Base-by-base conservation (phyloP, 2,888 invertebrate species). In the Platerodrilus igneus region DNA sequence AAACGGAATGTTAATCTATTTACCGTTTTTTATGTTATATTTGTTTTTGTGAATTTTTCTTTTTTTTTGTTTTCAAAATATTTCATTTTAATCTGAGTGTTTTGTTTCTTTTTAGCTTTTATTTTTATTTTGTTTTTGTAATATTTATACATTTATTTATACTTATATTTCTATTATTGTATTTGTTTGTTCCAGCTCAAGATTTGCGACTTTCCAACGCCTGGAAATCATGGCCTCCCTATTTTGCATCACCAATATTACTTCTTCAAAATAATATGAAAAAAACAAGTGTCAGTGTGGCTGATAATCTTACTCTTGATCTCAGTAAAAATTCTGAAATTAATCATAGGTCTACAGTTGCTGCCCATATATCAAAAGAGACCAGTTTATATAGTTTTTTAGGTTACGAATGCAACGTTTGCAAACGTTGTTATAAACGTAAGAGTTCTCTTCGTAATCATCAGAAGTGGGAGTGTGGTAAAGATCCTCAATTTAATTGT, bases 381-480 rank as follows among this genome's bases (percentile, higher is more conserved):
- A n/a, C n/a, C n/a, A n/a, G n/a, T n/a, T n/a, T n/a, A n/a, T n/a
- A n/a, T n/a, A n/a, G n/a, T n/a, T n/a, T n/a, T n/a, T n/a, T n/a
- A 50, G 73, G 76, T 60, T 86, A 85, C 75, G 76, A 80, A 41
- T 87, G 87, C 68, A 79, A 83, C 37, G 84, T 85, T 59, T 90
- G 89, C 69, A 86, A 86, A 45, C 77, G 89, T 52, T 80, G 85
- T 48, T 90, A 90, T 72, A 89, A 89, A 67, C 76, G 89, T 53
- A 89, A 88, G 70, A 87, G 87, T 53, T 88, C 88, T 43, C 71
- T 86, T 58, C 76, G 86, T 46, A 86, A 86, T 67, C 86, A 86
- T 64, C 84, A 85, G 73, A 86, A 85, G 67, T 86, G 86, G 86
- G 86, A 86, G 68, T 86, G 86, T 68, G 85, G 85, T 60, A 86